Evolutionary conservation across 2,888 invertebrate species (phyloP).

Genomic region (Hipparchia semele): DNA sequence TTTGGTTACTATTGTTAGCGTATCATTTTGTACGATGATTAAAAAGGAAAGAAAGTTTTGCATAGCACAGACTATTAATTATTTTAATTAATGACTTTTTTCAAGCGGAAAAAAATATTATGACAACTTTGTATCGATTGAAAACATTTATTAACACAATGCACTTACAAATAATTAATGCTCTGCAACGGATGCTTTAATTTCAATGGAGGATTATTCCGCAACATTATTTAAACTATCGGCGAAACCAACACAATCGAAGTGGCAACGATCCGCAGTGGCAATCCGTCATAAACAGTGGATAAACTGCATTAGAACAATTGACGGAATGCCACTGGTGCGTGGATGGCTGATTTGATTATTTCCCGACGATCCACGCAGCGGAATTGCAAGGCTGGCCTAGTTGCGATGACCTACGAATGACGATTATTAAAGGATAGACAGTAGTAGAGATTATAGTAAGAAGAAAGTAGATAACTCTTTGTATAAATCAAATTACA

Average conservation of each 20-base stretch:
- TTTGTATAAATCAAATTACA: too few relatives aligned
- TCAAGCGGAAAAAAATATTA: too few relatives aligned
- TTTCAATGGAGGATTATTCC: not conserved
- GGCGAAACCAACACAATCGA: constrained; percentile 12
- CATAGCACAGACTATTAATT: too few relatives aligned
- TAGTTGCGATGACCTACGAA: constrained; percentile 1
- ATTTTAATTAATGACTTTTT: too few relatives aligned
- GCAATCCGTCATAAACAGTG: constrained; percentile 8
- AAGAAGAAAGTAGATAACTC: too few relatives aligned
- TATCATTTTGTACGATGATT: too few relatives aligned
- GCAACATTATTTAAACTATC: not conserved
- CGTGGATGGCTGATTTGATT: constrained; percentile 4
- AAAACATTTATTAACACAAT: too few relatives aligned
- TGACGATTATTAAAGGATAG: not conserved
- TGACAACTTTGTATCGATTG: too few relatives aligned
- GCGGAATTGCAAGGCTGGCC: constrained; percentile 1
- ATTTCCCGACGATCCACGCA: not conserved
- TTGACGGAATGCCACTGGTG: not conserved
- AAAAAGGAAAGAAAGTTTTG: too few relatives aligned
- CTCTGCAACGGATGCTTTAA: not conserved
- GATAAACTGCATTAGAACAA: constrained; percentile 19
- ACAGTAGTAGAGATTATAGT: not conserved
- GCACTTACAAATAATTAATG: not conserved
- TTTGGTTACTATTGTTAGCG: too few relatives aligned
- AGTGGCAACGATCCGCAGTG: not conserved